A percentile compares a stretch with the other conserved stretches of the same genome.
Conservation (phyloP, 2,113 vertebrate genomes). For the Scytalopus superciliaris region DNA sequence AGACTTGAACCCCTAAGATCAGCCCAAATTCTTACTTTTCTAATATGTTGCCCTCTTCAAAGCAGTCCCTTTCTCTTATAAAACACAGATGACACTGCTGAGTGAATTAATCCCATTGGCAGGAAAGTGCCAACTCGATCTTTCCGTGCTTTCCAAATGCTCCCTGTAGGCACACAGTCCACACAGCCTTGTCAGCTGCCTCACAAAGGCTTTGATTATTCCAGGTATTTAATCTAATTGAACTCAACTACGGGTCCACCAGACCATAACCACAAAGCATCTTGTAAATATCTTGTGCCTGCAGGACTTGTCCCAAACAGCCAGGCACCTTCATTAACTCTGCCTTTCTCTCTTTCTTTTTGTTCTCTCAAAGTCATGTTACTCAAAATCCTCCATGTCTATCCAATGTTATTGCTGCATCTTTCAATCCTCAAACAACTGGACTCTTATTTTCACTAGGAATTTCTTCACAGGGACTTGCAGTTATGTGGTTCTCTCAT, state of each 20-base stretch:
- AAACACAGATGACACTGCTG: background rate
- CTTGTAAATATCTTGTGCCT: background rate
- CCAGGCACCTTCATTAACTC: background rate
- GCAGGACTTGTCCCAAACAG: background rate
- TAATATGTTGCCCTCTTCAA: background rate
- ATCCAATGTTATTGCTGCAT: background rate
- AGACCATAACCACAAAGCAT: background rate
- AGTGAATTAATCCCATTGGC: background rate
- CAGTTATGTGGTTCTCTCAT: background rate
- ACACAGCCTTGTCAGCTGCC: background rate
- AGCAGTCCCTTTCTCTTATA: background rate
- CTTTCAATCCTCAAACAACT: background rate
- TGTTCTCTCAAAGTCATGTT: background rate
- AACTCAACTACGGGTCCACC: background rate
- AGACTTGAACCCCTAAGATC: background rate
- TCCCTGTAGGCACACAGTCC: background rate
- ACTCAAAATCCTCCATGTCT: background rate
- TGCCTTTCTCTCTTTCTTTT: background rate
- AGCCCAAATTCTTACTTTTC: background rate
- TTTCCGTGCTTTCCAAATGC: background rate
- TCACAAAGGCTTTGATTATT: background rate
- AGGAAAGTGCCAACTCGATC: background rate
- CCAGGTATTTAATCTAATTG: background rate
- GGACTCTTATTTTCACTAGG: background rate
- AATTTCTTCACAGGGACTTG: background rate